Percentiles rank a stretch among this genome's conserved stretches.
Evolutionary conservation across 2,888 invertebrate species (phyloP).

Genomic region (Leistus spinibarbis): DNA sequence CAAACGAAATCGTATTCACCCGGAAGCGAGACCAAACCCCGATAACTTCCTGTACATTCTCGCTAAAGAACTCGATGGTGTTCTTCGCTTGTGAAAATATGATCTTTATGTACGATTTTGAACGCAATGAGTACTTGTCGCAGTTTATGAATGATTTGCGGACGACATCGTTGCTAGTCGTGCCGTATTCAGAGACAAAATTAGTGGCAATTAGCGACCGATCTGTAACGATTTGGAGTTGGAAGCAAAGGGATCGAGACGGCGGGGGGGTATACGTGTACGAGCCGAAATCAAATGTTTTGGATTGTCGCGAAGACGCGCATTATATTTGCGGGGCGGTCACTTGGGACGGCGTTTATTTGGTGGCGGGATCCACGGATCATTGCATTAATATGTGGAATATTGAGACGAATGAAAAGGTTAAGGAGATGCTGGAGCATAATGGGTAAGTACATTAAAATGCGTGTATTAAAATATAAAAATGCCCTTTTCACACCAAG

Average conservation of each 20-base stretch:
- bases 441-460: slow-evolving; percentile 46
- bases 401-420: slow-evolving; percentile 45
- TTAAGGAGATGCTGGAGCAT: slow-evolving; percentile 46
- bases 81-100: slow-evolving; percentile 43
- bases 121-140: slow-evolving; percentile 43
- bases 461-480: too few relatives aligned
- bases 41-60: slow-evolving; percentile 45
- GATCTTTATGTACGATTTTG: slow-evolving; percentile 44
- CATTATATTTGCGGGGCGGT: slow-evolving; percentile 53
- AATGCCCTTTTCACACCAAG: too few relatives aligned
- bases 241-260: slow-evolving; percentile 36
- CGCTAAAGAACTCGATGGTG: slow-evolving; percentile 45
- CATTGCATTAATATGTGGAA: slow-evolving; percentile 57
- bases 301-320: slow-evolving; percentile 43
- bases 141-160: slow-evolving; percentile 42
- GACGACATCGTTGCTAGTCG: slow-evolving; percentile 43
- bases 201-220: slow-evolving; percentile 43
- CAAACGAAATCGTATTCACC: slow-evolving; percentile 27
- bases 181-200: slow-evolving; percentile 42
- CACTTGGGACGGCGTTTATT: slow-evolving; percentile 56
- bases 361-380: slow-evolving; percentile 56
- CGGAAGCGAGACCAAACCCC: slow-evolving; percentile 39
- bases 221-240: slow-evolving; percentile 43
- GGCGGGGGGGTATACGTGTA: slow-evolving; percentile 16
- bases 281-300: slow-evolving; percentile 25